Conservation (phyloP, 2,888 invertebrate species). For the Leucophenga maculata region DNA sequence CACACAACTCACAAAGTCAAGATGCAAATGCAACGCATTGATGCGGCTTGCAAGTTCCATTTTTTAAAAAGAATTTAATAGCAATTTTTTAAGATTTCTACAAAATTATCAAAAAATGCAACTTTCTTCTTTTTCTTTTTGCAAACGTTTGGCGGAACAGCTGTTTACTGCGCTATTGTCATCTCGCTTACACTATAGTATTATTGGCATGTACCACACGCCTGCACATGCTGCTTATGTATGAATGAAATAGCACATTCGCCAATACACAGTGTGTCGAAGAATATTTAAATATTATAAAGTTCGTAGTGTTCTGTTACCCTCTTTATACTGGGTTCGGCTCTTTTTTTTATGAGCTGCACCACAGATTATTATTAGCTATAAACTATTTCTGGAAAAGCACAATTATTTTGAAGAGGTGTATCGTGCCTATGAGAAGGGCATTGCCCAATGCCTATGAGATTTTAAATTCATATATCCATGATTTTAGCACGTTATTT, state of each 20-base stretch:
- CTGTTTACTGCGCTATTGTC: background rate
- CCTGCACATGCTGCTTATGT: no score
- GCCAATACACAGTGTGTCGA: no score
- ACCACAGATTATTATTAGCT: constrained; percentile 99
- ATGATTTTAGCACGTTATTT: constrained; percentile 97
- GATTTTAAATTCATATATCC: constrained; percentile 99
- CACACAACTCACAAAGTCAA: constrained; percentile 17
- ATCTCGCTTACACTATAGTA: no score
- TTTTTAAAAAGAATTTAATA: background rate
- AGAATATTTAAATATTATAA: no score
- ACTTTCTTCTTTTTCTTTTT: background rate
- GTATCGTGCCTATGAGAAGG: constrained; percentile 97
- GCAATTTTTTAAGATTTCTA: background rate
- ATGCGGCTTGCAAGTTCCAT: background rate
- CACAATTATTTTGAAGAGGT: constrained; percentile 99
- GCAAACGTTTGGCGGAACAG: background rate
- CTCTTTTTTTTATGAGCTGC: no score
- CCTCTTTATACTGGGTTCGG: no score
- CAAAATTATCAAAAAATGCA: background rate
- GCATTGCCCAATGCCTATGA: constrained; percentile 99
- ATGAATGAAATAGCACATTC: no score
- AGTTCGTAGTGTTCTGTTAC: no score
- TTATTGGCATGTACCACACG: no score
- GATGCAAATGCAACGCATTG: constrained; percentile 8
- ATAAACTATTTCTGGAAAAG: constrained; percentile 96